Conservation (phyloP, 1,140 invertebrate genomes). For the Portunus trituberculatus region DNA sequence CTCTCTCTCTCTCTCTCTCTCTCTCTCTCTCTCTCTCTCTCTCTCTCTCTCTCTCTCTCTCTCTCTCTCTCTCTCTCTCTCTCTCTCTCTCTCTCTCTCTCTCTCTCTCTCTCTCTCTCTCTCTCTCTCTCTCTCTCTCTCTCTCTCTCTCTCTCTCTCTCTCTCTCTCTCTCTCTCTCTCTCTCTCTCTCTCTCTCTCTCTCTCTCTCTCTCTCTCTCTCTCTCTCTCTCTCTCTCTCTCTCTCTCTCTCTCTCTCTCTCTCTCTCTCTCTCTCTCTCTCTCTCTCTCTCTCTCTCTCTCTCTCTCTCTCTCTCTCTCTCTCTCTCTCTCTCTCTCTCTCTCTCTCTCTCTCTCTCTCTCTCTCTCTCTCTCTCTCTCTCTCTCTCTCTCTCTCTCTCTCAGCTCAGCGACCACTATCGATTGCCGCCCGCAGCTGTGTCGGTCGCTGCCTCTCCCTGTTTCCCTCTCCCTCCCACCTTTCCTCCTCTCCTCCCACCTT, state of each 20-base stretch:
- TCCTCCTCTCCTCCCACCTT: background rate
- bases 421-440: too few relatives aligned
- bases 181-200: constrained; percentile 53
- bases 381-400: constrained; percentile 84
- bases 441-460: too few relatives aligned
- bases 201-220: constrained; percentile 80
- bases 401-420: background rate
- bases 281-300: constrained; percentile 49
- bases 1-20: constrained; percentile 53
- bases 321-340: constrained; percentile 53
- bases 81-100: constrained; percentile 46
- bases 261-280: constrained; percentile 36
- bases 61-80: constrained; percentile 85
- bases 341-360: constrained; percentile 82
- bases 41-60: constrained; percentile 85
- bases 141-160: constrained; percentile 89
- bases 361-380: constrained; percentile 85
- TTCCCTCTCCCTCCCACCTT: too few relatives aligned
- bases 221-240: constrained; percentile 83
- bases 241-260: constrained; percentile 88
- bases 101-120: constrained; percentile 52
- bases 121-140: constrained; percentile 83
- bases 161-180: constrained; percentile 79
- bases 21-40: constrained; percentile 81
- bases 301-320: constrained; percentile 53